phyloP scores from a whole-genome alignment of 2,113 vertebrate genomes.

The Tapirus terrestris region DNA sequence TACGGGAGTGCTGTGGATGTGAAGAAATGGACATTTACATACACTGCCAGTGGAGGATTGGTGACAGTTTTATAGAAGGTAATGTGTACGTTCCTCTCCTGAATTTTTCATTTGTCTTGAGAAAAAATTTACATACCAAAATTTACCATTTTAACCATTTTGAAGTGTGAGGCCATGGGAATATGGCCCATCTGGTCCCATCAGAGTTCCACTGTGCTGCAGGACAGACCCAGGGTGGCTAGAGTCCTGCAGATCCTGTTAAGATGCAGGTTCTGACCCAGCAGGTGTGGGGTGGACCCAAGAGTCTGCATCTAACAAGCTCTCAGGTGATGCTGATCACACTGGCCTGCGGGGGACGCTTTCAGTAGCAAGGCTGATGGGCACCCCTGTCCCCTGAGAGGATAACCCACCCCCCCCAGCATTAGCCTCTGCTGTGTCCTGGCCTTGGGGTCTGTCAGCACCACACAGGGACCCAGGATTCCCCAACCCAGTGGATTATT shows the following conservation, averaged over 20 bases:
- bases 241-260: neutral
- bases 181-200: neutral
- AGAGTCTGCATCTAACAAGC: too few species aligned
- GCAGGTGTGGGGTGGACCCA: neutral
- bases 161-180: neutral
- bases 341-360: too few species aligned
- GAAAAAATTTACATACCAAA: neutral
- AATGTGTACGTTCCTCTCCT: neutral
- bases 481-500: neutral
- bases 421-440: neutral
- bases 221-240: neutral
- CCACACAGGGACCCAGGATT: neutral
- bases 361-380: too few species aligned
- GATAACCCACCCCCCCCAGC: accelerated
- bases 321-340: too few species aligned
- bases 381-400: neutral
- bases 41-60: neutral
- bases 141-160: neutral
- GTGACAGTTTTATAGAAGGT: neutral
- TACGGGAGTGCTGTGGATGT: neutral
- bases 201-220: neutral
- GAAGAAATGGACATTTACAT: neutral
- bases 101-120: neutral
- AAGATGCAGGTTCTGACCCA: neutral
- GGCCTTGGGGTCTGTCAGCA: neutral